Evolutionary conservation across 2,797 vertebrate genomes (phyloP), one percentile per base, ranked within the genome.

Genomic region (Phaenicophaeus curvirostris): DNA sequence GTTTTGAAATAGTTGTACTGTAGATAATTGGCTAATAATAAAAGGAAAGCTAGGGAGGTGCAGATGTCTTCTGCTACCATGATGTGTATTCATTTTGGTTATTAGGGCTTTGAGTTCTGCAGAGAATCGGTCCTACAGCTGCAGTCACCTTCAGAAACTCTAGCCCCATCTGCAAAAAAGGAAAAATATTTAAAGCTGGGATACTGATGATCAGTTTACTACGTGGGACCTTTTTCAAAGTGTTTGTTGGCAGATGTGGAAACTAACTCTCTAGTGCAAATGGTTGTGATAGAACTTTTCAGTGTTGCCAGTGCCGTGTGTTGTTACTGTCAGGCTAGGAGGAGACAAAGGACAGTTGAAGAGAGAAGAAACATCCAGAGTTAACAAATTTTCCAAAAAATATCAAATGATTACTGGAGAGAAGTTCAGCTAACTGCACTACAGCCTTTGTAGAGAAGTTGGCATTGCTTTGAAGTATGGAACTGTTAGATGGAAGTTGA

Each of bases 401-500:
- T 19, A 48, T 57, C 3, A 53, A 76, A 54, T 85, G 72, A 50
- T 79, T 62, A 25, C 0, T 1, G 5, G 11, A 69, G 39, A 91
- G 82, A 75, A 88, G 55, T 81, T 93, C 35, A 63, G 42, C 57
- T 80, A 93, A 72, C 44, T 88, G 37, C 28, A 19, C 19, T 91
- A 12, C 13, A 44, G 46, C 31, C 20, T 17, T 55, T 66, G 37
- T 23, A 48, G 58, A 68, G 81, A 87, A 62, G 16, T 15, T 86
- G 79, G 3, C 18, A 6, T 80, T 65, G 42, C 87, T 95, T 67
- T 89, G 67, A 83, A 76, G 41, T 41, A 46, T 15, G 31, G 51
- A 83, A 93, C 46, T 93, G 75, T 87, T 93, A 68, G 63, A 44
- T 66, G 59, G 69, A 91, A 81, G 9, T 61, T 76, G 71, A 77